Base-by-base conservation (phyloP, 30 jellyfish, hydroid and myxozoan genomes). In the Hydractinia echinata region DNA sequence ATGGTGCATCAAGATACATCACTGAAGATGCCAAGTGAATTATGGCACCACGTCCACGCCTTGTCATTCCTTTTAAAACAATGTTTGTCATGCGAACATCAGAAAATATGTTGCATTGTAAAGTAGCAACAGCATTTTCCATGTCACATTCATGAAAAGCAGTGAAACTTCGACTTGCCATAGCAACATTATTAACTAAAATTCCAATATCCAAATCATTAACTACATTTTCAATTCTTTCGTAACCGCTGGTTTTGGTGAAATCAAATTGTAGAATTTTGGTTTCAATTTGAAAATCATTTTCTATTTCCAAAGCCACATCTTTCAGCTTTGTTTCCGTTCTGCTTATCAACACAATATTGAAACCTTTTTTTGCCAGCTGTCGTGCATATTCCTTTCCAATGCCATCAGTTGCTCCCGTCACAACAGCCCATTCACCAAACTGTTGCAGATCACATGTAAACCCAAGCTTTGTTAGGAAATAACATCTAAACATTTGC, bases 341-440 rank as follows among this genome's bases (percentile, higher is more conserved):
- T 15, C 89, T 71, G 56, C 89, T 82, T 52, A 82, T 70, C 15
- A 82, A 58, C 51, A 82, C 87, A 30, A 82, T 51, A 82, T 82
- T 18, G 76, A 82, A 77, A 20, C 89, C 87, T 7, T 51, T 53
- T 4, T 68, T 55, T 14, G 89, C 89, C 9, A 82, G 64, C 56
- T 82, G 87, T 13, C 53, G 4, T 20, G 89, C 86, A 68, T 82
- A 82, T 9, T 54, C 51, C 62, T 82, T 82, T 10, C 89, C 89
- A 71, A 82, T 82, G 11, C 89, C 89, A 82, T 82, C 89, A 50
- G 89, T 82, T 13, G 87, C 74, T n/a, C 89, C 89, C 4, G 89
- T 82, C 19, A 82, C 87, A 49, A 82, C 87, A 15, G 89, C 89
- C 89, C 89, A 82, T 68, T 39, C 16, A 50, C 89, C 89, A 53